These are phyloP conservation scores for Heliocidaris tuberculata DNA, from an alignment of 35 echinoderm and acorn worm species.

Conservation along the genomic window DNA sequence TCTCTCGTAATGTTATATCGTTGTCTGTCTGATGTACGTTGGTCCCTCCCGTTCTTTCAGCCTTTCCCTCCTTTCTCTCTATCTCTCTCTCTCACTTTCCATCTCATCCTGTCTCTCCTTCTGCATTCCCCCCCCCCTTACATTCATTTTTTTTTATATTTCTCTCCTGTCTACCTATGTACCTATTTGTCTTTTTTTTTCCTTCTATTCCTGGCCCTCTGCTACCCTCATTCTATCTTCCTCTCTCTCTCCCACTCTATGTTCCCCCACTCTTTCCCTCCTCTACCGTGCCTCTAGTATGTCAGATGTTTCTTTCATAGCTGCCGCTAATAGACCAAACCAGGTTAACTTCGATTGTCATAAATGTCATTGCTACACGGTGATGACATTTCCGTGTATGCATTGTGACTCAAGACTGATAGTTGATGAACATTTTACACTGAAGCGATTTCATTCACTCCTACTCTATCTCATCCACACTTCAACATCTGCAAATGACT, in stretches of 20 bases:
- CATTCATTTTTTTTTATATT: too few relatives aligned
- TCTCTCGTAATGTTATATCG: neutral
- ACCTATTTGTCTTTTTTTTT: too few relatives aligned
- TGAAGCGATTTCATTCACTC: neutral
- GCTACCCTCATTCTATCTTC: neutral
- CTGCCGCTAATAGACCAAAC: slow-evolving; percentile 21
- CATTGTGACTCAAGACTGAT: neutral
- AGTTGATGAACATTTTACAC: slow-evolving; percentile 26
- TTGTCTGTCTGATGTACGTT: too few relatives aligned
- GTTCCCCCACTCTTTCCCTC: neutral
- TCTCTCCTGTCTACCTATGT: too few relatives aligned
- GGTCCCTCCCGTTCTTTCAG: too few relatives aligned
- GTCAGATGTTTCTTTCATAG: neutral
- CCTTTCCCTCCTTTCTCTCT: too few relatives aligned
- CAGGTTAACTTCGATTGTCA: slow-evolving; percentile 28
- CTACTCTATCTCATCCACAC: neutral
- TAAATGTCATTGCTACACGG: neutral
- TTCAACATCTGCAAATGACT: neutral
- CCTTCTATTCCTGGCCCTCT: too few relatives aligned
- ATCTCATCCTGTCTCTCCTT: too few relatives aligned
- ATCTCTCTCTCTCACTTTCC: too few relatives aligned
- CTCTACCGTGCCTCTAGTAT: neutral
- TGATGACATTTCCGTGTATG: slow-evolving; percentile 13
- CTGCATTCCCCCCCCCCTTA: too few relatives aligned
- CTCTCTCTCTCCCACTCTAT: neutral